Conservation (phyloP, 2,888 invertebrate genomes). For the Antheraea yamamai region DNA sequence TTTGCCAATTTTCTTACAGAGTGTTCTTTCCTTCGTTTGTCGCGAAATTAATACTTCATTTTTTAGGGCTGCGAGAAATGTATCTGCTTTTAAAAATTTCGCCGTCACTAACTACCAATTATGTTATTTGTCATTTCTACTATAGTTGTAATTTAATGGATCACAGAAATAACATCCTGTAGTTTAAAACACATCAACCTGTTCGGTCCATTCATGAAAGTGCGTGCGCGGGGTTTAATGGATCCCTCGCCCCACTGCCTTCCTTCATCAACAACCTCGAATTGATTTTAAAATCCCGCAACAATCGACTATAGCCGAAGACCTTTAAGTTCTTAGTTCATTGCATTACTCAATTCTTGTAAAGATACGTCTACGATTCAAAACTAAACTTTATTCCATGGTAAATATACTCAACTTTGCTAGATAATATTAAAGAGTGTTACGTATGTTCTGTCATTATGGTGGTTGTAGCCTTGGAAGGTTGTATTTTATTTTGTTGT, state of each 20-base stretch:
- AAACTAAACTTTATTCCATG: constrained; percentile 42
- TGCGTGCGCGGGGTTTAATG: constrained; percentile 82
- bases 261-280: constrained; percentile 58
- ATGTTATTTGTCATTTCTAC: not conserved
- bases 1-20: not conserved
- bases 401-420: constrained; percentile 42
- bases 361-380: constrained; percentile 16
- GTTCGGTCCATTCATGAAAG: constrained; percentile 82
- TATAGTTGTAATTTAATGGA: not conserved
- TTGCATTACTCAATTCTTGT: constrained; percentile 27
- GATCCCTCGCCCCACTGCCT: constrained; percentile 67
- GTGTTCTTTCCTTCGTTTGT: not conserved
- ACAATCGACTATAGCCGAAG: constrained; percentile 43
- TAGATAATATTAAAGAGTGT: constrained; percentile 36
- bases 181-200: constrained; percentile 75
- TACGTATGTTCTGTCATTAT: constrained; percentile 67
- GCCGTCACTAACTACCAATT: not conserved
- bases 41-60: too few relatives aligned
- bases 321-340: constrained; percentile 38
- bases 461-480: constrained; percentile 80
- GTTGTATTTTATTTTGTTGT: constrained; percentile 75
- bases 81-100: too few relatives aligned
- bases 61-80: too few relatives aligned
- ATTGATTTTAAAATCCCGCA: constrained; percentile 27
- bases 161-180: constrained; percentile 58